phyloP scores from a whole-genome alignment of 2,113 vertebrate genomes.

The Platysternon megacephalum region DNA sequence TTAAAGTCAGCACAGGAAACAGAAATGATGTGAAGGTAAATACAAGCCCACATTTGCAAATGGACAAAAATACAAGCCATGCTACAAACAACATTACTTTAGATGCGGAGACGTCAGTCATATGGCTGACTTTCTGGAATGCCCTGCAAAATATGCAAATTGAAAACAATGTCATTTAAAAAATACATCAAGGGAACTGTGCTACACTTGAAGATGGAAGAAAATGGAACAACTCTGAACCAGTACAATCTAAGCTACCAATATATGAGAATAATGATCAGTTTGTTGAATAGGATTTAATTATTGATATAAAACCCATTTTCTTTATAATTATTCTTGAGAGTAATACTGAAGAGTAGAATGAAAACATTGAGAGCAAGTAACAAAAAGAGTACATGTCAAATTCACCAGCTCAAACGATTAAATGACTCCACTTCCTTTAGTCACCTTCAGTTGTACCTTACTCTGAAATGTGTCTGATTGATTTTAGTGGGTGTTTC shows the following conservation, averaged over 20 bases:
- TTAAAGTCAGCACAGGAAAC: not conserved
- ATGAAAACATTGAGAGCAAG: not conserved
- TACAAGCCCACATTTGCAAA: not conserved
- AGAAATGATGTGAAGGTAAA: not conserved
- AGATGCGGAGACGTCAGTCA: conserved; percentile 3
- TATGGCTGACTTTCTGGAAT: not conserved
- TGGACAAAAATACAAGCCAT: not conserved
- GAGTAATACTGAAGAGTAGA: not conserved
- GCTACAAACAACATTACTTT: not conserved
- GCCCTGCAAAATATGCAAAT: conserved; percentile 3
- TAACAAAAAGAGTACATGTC: not conserved
- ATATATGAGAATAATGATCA: not conserved
- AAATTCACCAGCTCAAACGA: not conserved
- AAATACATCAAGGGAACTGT: conserved; percentile 7
- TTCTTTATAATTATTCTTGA: not conserved
- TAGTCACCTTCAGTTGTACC: not conserved
- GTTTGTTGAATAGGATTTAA: conserved; percentile 23
- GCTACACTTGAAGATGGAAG: conserved; percentile 6
- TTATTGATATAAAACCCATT: conserved; percentile 19
- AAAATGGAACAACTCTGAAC: conserved; percentile 2
- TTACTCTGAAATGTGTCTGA: not conserved
- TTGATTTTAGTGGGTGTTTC: not conserved
- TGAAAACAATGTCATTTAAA: conserved; percentile 44
- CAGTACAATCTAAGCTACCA: not conserved
- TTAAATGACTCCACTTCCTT: not conserved